phyloP scores from a whole-genome alignment of 2,797 vertebrate genomes.

The Cossypha polioptera region DNA sequence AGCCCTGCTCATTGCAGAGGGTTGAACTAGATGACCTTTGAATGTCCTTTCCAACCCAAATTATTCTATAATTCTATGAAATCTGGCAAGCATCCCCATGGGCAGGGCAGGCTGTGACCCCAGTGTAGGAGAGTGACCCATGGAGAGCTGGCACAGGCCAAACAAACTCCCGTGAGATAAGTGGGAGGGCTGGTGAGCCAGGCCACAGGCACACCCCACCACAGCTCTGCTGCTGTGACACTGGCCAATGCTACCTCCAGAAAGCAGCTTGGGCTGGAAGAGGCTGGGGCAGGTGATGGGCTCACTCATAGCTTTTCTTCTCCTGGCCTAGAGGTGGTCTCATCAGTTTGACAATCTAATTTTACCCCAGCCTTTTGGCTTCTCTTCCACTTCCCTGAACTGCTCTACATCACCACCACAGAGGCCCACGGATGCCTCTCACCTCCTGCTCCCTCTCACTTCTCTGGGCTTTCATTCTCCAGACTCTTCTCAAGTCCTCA shows the following conservation, averaged over 20 bases:
- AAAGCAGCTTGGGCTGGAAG: background rate
- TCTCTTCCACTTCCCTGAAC: background rate
- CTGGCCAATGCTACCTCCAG: background rate
- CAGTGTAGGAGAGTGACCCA: background rate
- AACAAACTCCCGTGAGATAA: background rate
- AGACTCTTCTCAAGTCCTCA: background rate
- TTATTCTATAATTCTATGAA: background rate
- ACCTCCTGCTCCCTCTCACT: background rate
- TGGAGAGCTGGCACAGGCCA: background rate
- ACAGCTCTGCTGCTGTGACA: background rate
- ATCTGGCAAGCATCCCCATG: background rate
- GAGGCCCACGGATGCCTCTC: fast-evolving
- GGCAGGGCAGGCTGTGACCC: background rate
- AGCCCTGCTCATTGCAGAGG: background rate
- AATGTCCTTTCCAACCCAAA: background rate
- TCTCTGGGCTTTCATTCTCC: background rate
- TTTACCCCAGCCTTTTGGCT: background rate
- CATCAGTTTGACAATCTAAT: background rate
- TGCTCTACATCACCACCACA: background rate
- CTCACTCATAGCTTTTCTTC: background rate
- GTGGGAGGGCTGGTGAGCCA: background rate
- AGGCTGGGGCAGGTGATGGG: background rate
- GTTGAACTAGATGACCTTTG: background rate
- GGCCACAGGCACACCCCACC: background rate
- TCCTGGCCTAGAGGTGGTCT: background rate